Evolutionary conservation across 1,140 invertebrate genomes (phyloP).

Genomic region (Latrodectus geometricus): DNA sequence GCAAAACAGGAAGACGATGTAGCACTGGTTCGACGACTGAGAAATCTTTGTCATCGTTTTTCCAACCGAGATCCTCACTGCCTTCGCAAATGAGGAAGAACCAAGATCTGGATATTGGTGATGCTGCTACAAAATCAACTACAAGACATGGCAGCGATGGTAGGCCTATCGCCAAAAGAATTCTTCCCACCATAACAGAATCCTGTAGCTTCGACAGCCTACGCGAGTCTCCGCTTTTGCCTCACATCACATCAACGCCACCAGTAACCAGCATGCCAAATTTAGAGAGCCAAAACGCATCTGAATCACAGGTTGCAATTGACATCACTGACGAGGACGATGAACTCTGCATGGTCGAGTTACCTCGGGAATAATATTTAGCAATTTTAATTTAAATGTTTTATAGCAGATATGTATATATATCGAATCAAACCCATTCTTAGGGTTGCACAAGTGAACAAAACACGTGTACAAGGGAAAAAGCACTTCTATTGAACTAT

Average conservation of each 20-base stretch:
- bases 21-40: constrained; percentile 42
- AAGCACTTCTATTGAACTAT: neutral
- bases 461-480: neutral
- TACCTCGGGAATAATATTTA: neutral
- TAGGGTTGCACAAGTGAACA: neutral
- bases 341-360: neutral
- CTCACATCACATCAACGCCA: neutral
- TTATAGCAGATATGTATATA: neutral
- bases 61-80: neutral
- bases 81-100: neutral
- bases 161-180: constrained; percentile 17
- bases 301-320: neutral
- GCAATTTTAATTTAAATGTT: neutral
- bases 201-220: constrained; percentile 53
- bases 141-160: constrained; percentile 32
- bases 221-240: constrained; percentile 24
- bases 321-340: neutral
- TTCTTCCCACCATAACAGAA: constrained; percentile 53
- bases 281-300: neutral
- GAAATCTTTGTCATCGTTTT: neutral
- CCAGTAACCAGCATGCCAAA: constrained; percentile 3
- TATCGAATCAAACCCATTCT: neutral
- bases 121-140: neutral
- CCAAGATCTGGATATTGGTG: neutral
- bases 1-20: constrained; percentile 15